These are phyloP conservation scores for Balanococcus diminutus DNA, from an alignment of 2,888 invertebrate species.

Conservation along the genomic window DNA sequence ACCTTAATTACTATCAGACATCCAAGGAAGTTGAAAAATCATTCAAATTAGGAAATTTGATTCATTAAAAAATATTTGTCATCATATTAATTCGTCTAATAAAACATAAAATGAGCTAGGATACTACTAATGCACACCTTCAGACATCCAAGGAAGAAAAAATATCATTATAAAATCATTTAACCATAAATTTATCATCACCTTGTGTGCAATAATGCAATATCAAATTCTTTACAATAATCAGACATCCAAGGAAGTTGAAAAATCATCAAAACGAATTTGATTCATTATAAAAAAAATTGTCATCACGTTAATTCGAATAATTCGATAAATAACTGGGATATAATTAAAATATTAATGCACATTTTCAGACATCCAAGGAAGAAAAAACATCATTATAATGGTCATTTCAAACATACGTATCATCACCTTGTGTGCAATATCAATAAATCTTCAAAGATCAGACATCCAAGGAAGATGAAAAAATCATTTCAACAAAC, in stretches of 20 bases:
- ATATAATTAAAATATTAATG: too few relatives aligned
- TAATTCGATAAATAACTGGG: too few relatives aligned
- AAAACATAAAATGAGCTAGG: not conserved
- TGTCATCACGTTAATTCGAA: not conserved
- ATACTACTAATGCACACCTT: not conserved
- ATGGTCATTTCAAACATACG: not conserved
- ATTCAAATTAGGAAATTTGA: not conserved
- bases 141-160: slow-evolving; percentile 31
- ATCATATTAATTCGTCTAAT: not conserved
- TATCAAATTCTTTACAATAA: not conserved
- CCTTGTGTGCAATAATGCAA: not conserved
- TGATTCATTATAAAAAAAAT: not conserved
- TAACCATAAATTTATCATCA: not conserved
- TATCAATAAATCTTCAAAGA: not conserved
- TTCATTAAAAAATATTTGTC: not conserved
- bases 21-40: not conserved
- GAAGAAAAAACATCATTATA: slow-evolving; percentile 16
- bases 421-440: not conserved
- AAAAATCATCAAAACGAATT: not conserved
- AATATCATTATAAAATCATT: not conserved
- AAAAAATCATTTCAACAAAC: not conserved
- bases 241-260: not conserved
- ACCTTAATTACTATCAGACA: not conserved
- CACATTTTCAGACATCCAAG: slow-evolving; percentile 13
- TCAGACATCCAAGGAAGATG: slow-evolving; percentile 9